Evolutionary conservation across 2,888 invertebrate genomes (phyloP), one percentile per base, ranked within the genome.

Genomic region (Carabus problematicus): DNA sequence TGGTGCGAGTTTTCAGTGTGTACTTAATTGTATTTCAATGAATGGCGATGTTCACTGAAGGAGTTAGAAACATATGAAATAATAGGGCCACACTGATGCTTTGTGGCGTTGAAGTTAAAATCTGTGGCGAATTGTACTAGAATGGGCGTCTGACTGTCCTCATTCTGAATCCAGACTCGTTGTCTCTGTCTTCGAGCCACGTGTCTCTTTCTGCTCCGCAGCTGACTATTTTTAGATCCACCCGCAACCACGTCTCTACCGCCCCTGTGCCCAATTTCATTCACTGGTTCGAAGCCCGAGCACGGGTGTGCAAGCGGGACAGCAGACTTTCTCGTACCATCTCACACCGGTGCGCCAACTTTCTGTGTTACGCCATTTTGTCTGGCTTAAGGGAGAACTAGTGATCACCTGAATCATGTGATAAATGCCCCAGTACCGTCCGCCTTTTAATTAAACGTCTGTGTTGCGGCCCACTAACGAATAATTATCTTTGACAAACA

Each of bases 181-280:
- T 16, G 16, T 18, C 16, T 52, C 52, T 52, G 52, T 52, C 52
- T 52, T 16, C 52, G 52, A 16, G 52, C 18, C 11, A 52, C 16
- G 19, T 18, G 8, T 14, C n/a, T 52, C 52, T 52, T 16, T 52
- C 52, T 52, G 9, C 19, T 52, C 19, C 16, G 52, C 52, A 52
- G 52, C 52, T 6, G 19, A 16, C 18, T 52, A 52, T 52, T 52
- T 52, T 52, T 52, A 52, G 52, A 52, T 16, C 16, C 12, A 52
- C 52, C 52, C 18, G 11, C 52, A 1, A 11, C 52, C 14, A 52
- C 18, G 52, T 16, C 11, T 2, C 52, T 29, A 6, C 14, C 52
- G 16, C 52, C 52, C 52, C 16, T n/a, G 12, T 52, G 16, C 52
- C 52, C 52, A 52, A 52, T 52, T 52, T 52, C 52, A 52, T 52